phyloP scores from a whole-genome alignment of 2,888 invertebrate genomes.

The Galerucella calmariensis region DNA sequence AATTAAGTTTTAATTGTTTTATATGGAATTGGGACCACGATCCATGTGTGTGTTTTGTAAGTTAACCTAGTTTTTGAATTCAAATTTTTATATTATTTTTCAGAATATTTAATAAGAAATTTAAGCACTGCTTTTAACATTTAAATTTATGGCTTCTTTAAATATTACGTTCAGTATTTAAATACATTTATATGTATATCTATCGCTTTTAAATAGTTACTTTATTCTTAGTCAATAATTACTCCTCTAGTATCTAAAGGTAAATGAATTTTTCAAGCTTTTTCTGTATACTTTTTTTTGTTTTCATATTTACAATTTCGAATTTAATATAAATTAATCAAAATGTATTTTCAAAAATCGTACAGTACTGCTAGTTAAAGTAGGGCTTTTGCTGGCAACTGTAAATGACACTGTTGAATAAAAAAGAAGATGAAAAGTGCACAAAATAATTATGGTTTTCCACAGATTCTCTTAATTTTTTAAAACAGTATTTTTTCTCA shows the following conservation, averaged over 20 bases:
- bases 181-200: no score
- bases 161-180: no score
- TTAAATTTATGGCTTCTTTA: no score
- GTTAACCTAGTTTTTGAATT: background rate
- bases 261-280: no score
- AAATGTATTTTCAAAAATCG: no score
- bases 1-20: background rate
- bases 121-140: background rate
- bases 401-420: background rate
- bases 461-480: background rate
- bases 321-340: no score
- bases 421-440: background rate
- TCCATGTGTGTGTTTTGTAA: conserved; percentile 1
- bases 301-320: no score
- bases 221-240: no score
- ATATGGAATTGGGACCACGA: background rate
- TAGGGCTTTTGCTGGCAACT: background rate
- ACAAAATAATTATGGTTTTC: background rate
- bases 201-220: no score
- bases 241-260: no score
- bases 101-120: background rate
- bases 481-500: background rate
- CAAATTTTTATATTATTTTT: background rate
- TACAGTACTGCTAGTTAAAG: background rate
- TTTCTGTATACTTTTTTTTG: no score